These are phyloP conservation scores for Drosophila stalkeri DNA, from an alignment of 2,888 invertebrate species.

Conservation along the genomic window DNA sequence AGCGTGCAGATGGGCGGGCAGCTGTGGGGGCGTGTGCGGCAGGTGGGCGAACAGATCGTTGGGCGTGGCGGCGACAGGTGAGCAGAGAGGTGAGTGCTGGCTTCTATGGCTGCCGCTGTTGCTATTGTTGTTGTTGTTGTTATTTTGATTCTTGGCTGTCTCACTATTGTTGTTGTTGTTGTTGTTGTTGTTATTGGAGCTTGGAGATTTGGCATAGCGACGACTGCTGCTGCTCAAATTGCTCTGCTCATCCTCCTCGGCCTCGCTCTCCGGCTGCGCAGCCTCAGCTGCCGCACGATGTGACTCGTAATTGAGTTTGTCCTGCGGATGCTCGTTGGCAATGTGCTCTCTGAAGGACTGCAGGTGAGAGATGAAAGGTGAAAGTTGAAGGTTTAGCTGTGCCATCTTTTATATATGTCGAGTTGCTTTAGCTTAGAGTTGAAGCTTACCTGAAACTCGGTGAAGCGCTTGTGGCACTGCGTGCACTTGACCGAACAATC, in stretches of 20 bases:
- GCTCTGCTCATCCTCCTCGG: constrained; percentile 71
- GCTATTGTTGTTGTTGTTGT: constrained; percentile 41
- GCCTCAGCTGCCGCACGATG: constrained; percentile 49
- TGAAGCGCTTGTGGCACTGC: constrained; percentile 85
- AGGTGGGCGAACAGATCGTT: constrained; percentile 66
- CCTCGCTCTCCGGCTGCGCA: constrained; percentile 69
- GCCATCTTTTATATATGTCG: background rate
- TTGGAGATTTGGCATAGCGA: constrained; percentile 62
- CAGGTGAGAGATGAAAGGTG: background rate
- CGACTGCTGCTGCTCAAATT: constrained; percentile 67
- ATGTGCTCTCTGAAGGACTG: constrained; percentile 86
- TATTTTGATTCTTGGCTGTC: constrained; percentile 66
- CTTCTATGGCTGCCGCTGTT: constrained; percentile 46
- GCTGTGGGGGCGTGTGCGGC: constrained; percentile 53
- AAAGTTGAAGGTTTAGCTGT: background rate
- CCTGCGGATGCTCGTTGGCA: constrained; percentile 84
- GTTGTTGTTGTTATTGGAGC: constrained; percentile 45
- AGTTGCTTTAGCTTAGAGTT: rapidly evolving
- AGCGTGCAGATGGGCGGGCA: constrained; percentile 74
- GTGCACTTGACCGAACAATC: constrained; percentile 85
- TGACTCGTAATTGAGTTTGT: constrained; percentile 82
- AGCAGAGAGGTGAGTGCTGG: constrained; percentile 63
- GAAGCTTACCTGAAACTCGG: constrained; percentile 83
- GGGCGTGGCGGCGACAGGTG: constrained; percentile 51
- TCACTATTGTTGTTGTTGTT: constrained; percentile 59